A percentile compares a stretch with the other conserved stretches of the same genome.
These are phyloP conservation scores for Leucophenga maculata DNA, from an alignment of 2,888 invertebrate species.

Conservation along the genomic window DNA sequence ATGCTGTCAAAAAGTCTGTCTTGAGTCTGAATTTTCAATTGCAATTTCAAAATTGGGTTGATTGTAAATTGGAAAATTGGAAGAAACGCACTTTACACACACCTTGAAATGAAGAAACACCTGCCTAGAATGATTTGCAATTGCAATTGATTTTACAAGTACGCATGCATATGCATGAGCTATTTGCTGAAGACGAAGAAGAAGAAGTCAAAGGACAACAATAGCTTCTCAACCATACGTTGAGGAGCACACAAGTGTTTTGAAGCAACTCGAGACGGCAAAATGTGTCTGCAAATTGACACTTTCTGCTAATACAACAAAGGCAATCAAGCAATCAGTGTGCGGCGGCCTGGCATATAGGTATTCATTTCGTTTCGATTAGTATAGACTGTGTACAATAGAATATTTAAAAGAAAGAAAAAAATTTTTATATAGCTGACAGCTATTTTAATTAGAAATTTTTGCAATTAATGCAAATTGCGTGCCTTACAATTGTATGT, in stretches of 20 bases:
- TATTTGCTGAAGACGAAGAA: no score
- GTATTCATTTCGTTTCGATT: no score
- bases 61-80: slow-evolving; percentile 29
- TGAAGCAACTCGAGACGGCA: neutral
- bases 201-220: no score
- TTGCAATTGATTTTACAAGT: no score
- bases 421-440: slow-evolving; percentile 48
- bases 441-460: slow-evolving; percentile 68
- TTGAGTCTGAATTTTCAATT: no score
- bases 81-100: slow-evolving; percentile 12
- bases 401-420: slow-evolving; percentile 13
- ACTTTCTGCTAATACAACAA: slow-evolving; percentile 61
- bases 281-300: slow-evolving; percentile 62
- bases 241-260: no score
- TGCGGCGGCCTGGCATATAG: neutral
- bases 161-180: neutral
- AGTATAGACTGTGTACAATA: neutral
- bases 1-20: slow-evolving; percentile 15
- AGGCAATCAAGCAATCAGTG: no score
- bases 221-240: no score
- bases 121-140: no score
- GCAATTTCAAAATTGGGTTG: slow-evolving; percentile 15
- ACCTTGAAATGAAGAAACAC: no score
- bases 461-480: slow-evolving; percentile 65
- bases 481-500: slow-evolving; percentile 49